Evolutionary conservation across 2,797 vertebrate genomes (phyloP).

Genomic region (Pseudochirops cupreus): DNA sequence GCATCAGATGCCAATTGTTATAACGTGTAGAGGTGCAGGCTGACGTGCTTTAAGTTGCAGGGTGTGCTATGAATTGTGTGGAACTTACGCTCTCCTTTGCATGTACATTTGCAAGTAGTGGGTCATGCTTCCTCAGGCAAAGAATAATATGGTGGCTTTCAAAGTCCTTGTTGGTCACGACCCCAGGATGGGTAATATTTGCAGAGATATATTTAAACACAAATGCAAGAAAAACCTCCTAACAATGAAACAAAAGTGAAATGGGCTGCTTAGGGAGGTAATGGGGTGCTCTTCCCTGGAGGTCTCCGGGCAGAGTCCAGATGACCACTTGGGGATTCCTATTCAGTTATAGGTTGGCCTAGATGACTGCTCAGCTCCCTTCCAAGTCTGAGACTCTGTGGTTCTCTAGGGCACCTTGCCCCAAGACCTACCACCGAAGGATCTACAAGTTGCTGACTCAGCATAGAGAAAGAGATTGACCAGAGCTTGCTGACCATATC

Average conservation of each 20-base stretch:
- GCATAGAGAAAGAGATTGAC: background rate
- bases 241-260: background rate
- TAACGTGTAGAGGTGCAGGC: background rate
- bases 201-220: background rate
- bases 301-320: background rate
- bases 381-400: background rate
- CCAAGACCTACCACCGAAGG: background rate
- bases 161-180: background rate
- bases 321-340: background rate
- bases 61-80: background rate
- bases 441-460: background rate
- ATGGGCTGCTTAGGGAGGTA: background rate
- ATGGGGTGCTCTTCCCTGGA: background rate
- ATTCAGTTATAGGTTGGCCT: background rate
- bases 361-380: background rate
- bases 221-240: background rate
- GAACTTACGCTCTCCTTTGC: background rate
- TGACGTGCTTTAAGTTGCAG: background rate
- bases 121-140: background rate
- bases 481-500: background rate
- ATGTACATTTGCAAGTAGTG: background rate
- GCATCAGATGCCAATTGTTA: background rate
- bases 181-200: background rate
- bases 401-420: background rate
- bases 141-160: background rate